A percentile compares a stretch with the other conserved stretches of the same genome.
phyloP scores from a whole-genome alignment of 2,797 vertebrate species.

The Lepus oiostolus region DNA sequence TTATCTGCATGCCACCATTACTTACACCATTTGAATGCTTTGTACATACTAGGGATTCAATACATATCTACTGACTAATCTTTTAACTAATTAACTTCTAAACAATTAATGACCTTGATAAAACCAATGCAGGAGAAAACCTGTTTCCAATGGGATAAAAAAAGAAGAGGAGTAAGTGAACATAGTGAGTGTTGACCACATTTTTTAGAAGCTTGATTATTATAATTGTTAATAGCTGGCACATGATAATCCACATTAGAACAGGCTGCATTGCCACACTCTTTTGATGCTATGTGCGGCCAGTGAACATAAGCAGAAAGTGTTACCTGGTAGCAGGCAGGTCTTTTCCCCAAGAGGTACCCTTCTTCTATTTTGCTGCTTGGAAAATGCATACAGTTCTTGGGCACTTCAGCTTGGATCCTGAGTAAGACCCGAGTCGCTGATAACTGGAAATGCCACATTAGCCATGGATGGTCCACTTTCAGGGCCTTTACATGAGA shows the following conservation, averaged over 20 bases:
- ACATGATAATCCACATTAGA: conserved; percentile 16
- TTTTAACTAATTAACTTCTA: conserved; percentile 37
- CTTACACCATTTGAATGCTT: background rate
- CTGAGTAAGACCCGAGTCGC: background rate
- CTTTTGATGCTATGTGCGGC: background rate
- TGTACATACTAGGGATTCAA: background rate
- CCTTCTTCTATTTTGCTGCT: background rate
- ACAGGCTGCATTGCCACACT: background rate
- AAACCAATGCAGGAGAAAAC: conserved; percentile 31
- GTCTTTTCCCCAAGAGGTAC: background rate
- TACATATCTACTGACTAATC: background rate
- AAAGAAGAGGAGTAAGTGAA: background rate
- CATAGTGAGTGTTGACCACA: background rate
- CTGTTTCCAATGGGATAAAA: background rate
- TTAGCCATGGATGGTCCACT: background rate
- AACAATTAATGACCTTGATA: conserved; percentile 23
- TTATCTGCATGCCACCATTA: conserved; percentile 22
- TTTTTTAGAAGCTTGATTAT: background rate
- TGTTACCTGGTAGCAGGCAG: background rate
- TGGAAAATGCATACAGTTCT: background rate
- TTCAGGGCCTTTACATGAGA: background rate
- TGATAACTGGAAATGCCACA: background rate
- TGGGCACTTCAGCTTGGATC: conserved; percentile 34
- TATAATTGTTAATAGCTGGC: background rate
- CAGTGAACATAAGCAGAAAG: conserved; percentile 17